Evolutionary conservation across 2,888 invertebrate genomes (phyloP).

Genomic region (Nymphalis c-album): DNA sequence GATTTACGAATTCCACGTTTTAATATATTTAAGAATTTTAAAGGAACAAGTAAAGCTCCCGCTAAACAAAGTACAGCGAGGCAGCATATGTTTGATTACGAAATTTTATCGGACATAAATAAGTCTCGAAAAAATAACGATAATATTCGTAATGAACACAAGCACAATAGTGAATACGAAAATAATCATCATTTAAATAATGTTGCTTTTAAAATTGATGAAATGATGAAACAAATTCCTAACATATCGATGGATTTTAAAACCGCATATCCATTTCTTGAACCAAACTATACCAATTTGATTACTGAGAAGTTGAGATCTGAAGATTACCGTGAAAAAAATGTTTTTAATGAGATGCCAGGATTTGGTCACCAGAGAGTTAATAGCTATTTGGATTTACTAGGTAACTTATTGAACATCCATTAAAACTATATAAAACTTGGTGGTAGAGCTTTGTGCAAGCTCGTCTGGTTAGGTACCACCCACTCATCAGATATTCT

Average conservation of each 20-base stretch:
- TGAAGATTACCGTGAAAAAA: neutral
- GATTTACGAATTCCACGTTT: slow-evolving; percentile 48
- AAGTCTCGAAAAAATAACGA: slow-evolving; percentile 41
- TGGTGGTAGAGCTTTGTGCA: no score
- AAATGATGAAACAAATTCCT: slow-evolving; percentile 52
- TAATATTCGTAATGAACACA: slow-evolving; percentile 20
- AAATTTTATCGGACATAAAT: slow-evolving; percentile 43
- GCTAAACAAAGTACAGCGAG: slow-evolving; percentile 26
- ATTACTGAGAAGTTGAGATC: neutral
- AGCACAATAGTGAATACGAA: no score
- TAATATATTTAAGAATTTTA: slow-evolving; percentile 54
- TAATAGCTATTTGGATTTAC: neutral
- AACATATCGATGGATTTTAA: slow-evolving; percentile 47
- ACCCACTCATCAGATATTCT: no score
- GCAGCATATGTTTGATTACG: slow-evolving; percentile 45
- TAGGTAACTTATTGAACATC: neutral
- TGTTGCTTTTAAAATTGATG: slow-evolving; percentile 41
- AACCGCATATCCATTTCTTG: slow-evolving; percentile 17
- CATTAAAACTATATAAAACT: no score
- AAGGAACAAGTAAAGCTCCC: slow-evolving; percentile 41
- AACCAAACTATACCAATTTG: slow-evolving; percentile 4
- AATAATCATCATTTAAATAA: no score
- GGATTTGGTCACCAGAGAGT: neutral
- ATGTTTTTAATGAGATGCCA: neutral
- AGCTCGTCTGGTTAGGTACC: no score